These are phyloP conservation scores for Idris sp. DNA, from an alignment of 1,140 invertebrate genomes.

Conservation along the genomic window DNA sequence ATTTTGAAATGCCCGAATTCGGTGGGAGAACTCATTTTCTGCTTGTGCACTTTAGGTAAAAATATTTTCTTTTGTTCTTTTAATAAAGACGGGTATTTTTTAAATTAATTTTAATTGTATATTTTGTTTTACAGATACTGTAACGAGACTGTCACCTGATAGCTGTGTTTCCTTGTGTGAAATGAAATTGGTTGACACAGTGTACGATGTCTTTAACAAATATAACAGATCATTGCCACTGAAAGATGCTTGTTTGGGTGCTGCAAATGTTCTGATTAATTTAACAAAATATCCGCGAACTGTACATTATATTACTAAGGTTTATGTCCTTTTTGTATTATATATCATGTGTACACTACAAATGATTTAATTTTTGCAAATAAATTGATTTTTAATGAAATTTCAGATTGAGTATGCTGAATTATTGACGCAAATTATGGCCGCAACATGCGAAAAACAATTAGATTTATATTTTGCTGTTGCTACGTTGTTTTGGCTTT, in stretches of 20 bases:
- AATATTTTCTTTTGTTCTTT: no score
- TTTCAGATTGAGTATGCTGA: slow-evolving; percentile 43
- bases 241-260: slow-evolving; percentile 68
- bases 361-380: background rate
- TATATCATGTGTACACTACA: slow-evolving; percentile 3
- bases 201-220: slow-evolving; percentile 66
- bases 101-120: slow-evolving; percentile 8
- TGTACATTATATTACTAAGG: slow-evolving; percentile 61
- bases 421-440: slow-evolving; percentile 20
- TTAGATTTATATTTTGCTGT: slow-evolving; percentile 27
- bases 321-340: slow-evolving; percentile 8
- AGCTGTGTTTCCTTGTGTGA: slow-evolving; percentile 67
- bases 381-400: background rate
- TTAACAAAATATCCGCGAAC: slow-evolving; percentile 67
- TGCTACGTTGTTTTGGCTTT: slow-evolving; percentile 40
- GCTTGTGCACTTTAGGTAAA: no score
- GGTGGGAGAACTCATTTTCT: no score
- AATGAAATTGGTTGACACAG: slow-evolving; percentile 61
- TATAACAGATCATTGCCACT: slow-evolving; percentile 73
- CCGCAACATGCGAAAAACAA: slow-evolving; percentile 42
- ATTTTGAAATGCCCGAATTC: no score
- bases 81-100: no score
- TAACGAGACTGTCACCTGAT: slow-evolving; percentile 68
- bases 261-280: slow-evolving; percentile 71
- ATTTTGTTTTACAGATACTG: slow-evolving; percentile 62